A percentile compares a stretch with the other conserved stretches of the same genome.
These are phyloP conservation scores for Sitta europaea DNA, from an alignment of 2,113 vertebrate species.

Conservation along the genomic window DNA sequence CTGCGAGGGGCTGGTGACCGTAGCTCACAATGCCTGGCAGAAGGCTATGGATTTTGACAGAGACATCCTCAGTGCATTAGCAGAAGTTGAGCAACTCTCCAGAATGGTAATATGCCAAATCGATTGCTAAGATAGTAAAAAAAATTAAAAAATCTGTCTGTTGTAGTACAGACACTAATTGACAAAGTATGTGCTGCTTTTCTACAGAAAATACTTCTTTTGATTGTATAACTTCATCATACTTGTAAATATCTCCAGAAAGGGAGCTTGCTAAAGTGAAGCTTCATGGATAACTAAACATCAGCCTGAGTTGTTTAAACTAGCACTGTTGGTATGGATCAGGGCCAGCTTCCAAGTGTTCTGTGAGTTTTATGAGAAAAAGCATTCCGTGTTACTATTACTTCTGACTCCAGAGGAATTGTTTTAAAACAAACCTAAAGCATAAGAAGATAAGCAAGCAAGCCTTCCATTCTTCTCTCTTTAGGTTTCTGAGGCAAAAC, in stretches of 20 bases:
- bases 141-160: not conserved
- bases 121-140: not conserved
- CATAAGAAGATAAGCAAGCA: not conserved
- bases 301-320: constrained; percentile 23
- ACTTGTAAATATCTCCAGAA: not conserved
- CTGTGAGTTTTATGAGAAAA: constrained; percentile 18
- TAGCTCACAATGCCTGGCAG: constrained; percentile 79
- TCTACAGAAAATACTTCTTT: not conserved
- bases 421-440: not conserved
- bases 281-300: not conserved
- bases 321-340: not conserved
- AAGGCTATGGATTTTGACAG: constrained; percentile 86
- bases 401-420: not conserved
- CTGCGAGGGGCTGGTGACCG: constrained; percentile 79
- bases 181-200: not conserved
- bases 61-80: constrained; percentile 85
- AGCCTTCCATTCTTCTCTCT: not conserved
- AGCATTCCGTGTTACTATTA: not conserved
- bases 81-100: constrained; percentile 92
- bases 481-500: constrained; percentile 90
- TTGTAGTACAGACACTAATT: not conserved
- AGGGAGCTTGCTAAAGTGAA: not conserved
- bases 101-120: constrained; percentile 81
- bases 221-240: not conserved
- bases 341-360: constrained; percentile 2